Base-by-base conservation (phyloP, 2,888 invertebrate species). In the Mythimna pallens region DNA sequence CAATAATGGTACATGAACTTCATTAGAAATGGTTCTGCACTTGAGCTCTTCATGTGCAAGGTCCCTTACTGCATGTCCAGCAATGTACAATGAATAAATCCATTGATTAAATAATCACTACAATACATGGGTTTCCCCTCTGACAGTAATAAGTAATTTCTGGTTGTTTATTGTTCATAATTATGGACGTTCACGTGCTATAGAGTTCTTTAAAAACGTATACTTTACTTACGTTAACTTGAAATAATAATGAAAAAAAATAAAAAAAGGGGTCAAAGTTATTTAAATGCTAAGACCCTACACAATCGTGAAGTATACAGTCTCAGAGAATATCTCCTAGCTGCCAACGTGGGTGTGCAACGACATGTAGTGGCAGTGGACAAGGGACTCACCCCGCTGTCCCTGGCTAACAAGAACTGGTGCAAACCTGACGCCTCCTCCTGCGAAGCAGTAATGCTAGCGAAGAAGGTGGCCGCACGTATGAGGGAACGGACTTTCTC, bases 71-170 rank as follows among this genome's bases (percentile, higher is more conserved):
- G 81, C 66, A 70, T 47, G 47, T 6, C 14, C 22, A 22, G 8
- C 22, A 54, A 34, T 50, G 17, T 6, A 14, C 1, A 10, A 25
- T 80, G 72, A 80, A 70, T 62, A 82, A 55, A 69, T 47, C 61
- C 14, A 65, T 58, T 65, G 74, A 84, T 85, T 78, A 78, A 85
- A 80, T 73, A 84, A 84, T 84, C 40, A 72, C 77, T 76, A 10
- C 55, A 58, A 54, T 55, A 65, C 50, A 40, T n/a, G 50, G 25
- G 40, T 62, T 67, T 79, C 80, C 83, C 59, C 22, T 61, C 22
- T 57, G n/a, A n/a, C 47, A 34, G 63, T 57, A 67, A 72, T 30
- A 59, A 69, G 54, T 65, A 3, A 52, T 43, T 68, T 77, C 68
- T 68, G 65, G 70, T 59, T 59, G 40, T 65, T 30, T 50, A 80